These are phyloP conservation scores for Heteromormyrus szaboi DNA, from an alignment of 2,797 vertebrate genomes.

Conservation along the genomic window DNA sequence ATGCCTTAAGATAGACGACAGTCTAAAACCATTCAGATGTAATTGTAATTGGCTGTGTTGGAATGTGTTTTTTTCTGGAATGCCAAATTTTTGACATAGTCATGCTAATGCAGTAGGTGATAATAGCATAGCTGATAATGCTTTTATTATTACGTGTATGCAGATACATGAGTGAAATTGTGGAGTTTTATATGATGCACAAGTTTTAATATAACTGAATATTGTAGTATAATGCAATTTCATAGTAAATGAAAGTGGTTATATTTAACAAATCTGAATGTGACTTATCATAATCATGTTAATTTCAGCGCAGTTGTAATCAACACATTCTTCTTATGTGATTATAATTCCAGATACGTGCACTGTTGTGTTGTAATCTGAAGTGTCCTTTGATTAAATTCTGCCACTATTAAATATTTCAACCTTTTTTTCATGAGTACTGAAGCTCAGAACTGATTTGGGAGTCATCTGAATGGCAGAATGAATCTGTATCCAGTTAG, in stretches of 20 bases:
- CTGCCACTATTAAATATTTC: conserved; percentile 35
- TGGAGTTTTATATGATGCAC: conserved; percentile 37
- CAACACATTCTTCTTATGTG: conserved; percentile 52
- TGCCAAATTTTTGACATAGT: background rate
- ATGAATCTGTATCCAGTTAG: conserved; percentile 39
- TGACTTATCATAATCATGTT: conserved; percentile 33
- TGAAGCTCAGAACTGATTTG: conserved; percentile 23
- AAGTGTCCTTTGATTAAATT: conserved; percentile 26
- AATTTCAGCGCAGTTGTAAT: conserved; percentile 20
- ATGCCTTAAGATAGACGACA: background rate
- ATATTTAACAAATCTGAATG: conserved; percentile 37
- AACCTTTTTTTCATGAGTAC: conserved; percentile 37
- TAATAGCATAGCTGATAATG: conserved; percentile 11
- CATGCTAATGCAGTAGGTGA: background rate
- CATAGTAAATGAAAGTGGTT: conserved; percentile 47
- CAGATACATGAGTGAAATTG: conserved; percentile 38
- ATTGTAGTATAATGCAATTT: conserved; percentile 39
- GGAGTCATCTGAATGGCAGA: conserved; percentile 27
- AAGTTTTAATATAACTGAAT: conserved; percentile 40
- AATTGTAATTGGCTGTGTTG: background rate
- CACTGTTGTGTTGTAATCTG: conserved; percentile 51
- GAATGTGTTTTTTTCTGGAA: background rate
- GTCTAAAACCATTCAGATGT: background rate
- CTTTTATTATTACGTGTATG: conserved; percentile 24
- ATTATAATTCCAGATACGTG: conserved; percentile 45